Base-by-base conservation (phyloP, 2,113 vertebrate genomes). In the Nicator chloris region DNA sequence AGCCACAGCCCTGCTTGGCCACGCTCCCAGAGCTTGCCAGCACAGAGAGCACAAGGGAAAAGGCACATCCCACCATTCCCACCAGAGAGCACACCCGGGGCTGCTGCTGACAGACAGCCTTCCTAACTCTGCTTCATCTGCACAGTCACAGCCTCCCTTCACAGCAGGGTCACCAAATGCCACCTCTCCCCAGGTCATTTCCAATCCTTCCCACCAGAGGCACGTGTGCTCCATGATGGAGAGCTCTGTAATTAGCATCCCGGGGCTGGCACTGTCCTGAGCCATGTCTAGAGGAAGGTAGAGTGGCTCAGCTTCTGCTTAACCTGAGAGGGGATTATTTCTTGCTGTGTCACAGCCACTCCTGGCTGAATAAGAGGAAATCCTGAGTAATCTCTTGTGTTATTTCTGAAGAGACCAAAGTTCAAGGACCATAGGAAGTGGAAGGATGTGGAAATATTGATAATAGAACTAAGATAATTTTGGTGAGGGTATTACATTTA, bases 321-420 rank as follows among this genome's bases (percentile, higher is more conserved):
- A 65, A 95, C 49, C 83, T 45, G 37, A 79, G 40, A 78, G 15
- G 7, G 76, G 90, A 94, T 94, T 93, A 90, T 75, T 88, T 92
- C 90, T 94, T 95, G 88, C 92, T 94, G 77, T 95, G 78, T 88
- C 93, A 96, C 65, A 87, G 82, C 77, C 77, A 72, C 86, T 91
- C 88, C 66, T 85, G 81, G 40, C 84, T 89, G 70, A 91, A 81
- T 81, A 93, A 95, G 70, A 95, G 75, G 82, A 96, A 94, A 96
- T 85, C 87, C 86, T 75, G 60, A 75, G 19, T 68, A 89, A 94
- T 86, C 89, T 59, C 82, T 77, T 24, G 40, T 35, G 68, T 70
- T 90, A 88, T 91, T 92, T 95, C 70, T 85, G 72, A 86, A 86
- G 83, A 91, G 76, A 72, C 4, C 1, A 23, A 89, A 87, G 71